A percentile compares a stretch with the other conserved stretches of the same genome.
Evolutionary conservation across 2,797 vertebrate genomes (phyloP).

Genomic region (Cossypha caffra): DNA sequence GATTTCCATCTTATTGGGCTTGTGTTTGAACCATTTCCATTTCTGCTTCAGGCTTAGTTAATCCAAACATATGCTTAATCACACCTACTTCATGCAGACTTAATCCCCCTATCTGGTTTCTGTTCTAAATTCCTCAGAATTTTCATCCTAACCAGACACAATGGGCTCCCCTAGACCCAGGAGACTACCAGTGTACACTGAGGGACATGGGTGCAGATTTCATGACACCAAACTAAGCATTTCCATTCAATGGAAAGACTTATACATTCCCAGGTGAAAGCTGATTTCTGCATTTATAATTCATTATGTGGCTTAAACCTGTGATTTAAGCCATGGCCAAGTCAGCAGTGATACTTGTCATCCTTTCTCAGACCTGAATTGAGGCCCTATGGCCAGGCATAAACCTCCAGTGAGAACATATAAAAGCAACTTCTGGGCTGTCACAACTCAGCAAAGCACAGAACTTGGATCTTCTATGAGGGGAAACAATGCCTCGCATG

Average conservation of each 20-base stretch:
- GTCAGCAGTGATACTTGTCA: neutral
- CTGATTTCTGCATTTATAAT: neutral
- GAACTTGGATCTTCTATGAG: accelerated
- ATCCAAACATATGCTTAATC: neutral
- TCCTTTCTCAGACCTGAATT: neutral
- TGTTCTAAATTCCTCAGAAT: neutral
- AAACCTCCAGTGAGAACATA: neutral
- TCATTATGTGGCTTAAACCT: neutral
- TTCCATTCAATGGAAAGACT: neutral
- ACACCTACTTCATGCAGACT: neutral
- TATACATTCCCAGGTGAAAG: neutral
- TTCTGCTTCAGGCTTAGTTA: neutral
- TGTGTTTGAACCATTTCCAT: neutral
- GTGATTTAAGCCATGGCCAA: neutral
- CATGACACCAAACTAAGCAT: neutral
- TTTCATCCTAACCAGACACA: neutral
- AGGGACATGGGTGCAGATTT: neutral
- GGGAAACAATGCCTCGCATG: neutral
- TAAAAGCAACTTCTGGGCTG: neutral
- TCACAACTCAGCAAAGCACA: neutral
- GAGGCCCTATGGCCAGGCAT: neutral
- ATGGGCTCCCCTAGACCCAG: neutral
- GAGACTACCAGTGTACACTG: neutral
- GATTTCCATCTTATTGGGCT: neutral
- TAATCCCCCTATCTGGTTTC: neutral